Conservation (phyloP, 2,888 invertebrate species). For the Pyralis farinalis region DNA sequence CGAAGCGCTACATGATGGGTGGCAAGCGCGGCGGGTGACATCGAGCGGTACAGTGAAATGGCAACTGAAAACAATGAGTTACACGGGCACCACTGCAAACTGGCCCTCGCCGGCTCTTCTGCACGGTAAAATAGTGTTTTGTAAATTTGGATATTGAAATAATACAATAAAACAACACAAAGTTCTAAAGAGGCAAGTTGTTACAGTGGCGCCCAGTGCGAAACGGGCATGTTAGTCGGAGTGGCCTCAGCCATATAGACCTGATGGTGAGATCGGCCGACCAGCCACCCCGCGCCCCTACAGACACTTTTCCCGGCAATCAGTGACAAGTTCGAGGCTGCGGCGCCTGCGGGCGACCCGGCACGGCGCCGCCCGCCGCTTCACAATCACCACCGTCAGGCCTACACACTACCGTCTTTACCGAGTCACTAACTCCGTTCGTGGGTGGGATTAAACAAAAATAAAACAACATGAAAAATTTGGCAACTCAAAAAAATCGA, state of each 20-base stretch:
- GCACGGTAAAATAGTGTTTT: no score
- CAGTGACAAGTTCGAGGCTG: slow-evolving; percentile 21
- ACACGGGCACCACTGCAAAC: slow-evolving; percentile 25
- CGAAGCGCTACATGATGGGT: slow-evolving; percentile 52
- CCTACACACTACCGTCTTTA: slow-evolving; percentile 76
- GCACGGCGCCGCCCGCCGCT: slow-evolving; percentile 43
- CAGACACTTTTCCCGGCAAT: slow-evolving; percentile 34
- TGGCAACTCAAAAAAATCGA: slow-evolving; percentile 67
- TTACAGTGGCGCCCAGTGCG: slow-evolving; percentile 15
- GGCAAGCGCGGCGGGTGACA: slow-evolving; percentile 40
- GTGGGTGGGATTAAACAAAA: slow-evolving; percentile 67
- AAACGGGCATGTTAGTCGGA: slow-evolving; percentile 62
- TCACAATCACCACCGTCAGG: slow-evolving; percentile 69
- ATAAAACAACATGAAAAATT: slow-evolving; percentile 57
- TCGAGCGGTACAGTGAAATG: slow-evolving; percentile 63
- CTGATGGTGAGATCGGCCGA: slow-evolving; percentile 65
- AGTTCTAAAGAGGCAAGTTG: neutral
- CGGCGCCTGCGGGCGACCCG: slow-evolving; percentile 15
- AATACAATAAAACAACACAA: neutral
- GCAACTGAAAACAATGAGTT: slow-evolving; percentile 52
- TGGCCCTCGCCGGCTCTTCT: neutral
- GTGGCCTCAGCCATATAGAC: slow-evolving; percentile 65
- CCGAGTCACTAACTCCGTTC: slow-evolving; percentile 76
- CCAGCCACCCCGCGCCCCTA: slow-evolving; percentile 43
- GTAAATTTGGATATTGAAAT: no score